These are phyloP conservation scores for Paracentrotus lividus DNA, from an alignment of 53 echinoderm and acorn worm genomes.

Conservation along the genomic window DNA sequence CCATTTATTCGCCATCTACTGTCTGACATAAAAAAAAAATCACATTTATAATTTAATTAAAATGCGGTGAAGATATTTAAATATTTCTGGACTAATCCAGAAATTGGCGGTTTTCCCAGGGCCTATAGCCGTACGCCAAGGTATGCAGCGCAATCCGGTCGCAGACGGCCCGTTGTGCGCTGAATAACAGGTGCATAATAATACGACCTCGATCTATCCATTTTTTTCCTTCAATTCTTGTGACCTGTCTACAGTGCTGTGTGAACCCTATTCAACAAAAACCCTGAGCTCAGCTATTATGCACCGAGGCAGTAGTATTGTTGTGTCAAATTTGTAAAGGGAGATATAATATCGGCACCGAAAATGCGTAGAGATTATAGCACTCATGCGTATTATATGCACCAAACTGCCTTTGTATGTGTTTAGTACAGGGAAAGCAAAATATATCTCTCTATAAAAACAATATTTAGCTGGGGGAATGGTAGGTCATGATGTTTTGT, in stretches of 20 bases:
- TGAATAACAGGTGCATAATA: constrained; percentile 45
- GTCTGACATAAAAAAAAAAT: too few relatives aligned
- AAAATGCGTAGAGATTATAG: neutral
- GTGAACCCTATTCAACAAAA: constrained; percentile 55
- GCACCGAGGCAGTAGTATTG: neutral
- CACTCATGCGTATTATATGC: neutral
- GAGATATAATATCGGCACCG: neutral
- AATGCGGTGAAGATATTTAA: too few relatives aligned
- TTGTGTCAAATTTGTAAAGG: neutral
- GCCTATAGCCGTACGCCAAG: constrained; percentile 6
- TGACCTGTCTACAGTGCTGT: constrained; percentile 55
- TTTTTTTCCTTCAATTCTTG: constrained; percentile 16
- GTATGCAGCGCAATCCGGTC: neutral
- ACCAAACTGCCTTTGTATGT: neutral
- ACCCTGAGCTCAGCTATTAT: constrained; percentile 32
- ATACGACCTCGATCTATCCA: constrained; percentile 23
- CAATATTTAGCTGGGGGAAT: too few relatives aligned
- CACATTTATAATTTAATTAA: too few relatives aligned
- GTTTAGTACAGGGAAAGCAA: neutral
- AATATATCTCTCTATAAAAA: too few relatives aligned
- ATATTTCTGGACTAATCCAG: constrained; percentile 14
- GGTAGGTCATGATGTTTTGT: too few relatives aligned
- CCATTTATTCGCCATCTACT: too few relatives aligned
- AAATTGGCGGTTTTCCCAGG: constrained; percentile 18
- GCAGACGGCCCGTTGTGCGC: constrained; percentile 52